Conservation (phyloP, 2,888 invertebrate genomes). For the Horisme vitalbata region DNA sequence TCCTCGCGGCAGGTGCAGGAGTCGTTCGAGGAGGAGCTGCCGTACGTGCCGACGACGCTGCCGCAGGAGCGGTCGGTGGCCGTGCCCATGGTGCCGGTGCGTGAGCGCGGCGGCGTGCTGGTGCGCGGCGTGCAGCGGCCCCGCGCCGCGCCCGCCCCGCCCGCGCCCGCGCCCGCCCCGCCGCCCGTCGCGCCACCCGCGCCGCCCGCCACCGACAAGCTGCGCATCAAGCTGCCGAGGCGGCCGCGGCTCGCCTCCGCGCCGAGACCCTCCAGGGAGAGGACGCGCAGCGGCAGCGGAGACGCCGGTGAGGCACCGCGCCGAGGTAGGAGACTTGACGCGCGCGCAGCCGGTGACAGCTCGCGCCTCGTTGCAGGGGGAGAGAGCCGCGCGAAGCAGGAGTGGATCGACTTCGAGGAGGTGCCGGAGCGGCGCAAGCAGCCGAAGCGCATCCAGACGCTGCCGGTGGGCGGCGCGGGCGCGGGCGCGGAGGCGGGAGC, state of each 20-base stretch:
- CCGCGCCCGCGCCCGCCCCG: conserved; percentile 43
- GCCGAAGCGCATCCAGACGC: conserved; percentile 91
- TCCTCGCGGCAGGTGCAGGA: conserved; percentile 85
- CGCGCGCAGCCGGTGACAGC: background rate
- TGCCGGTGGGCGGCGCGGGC: conserved; percentile 83
- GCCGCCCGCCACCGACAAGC: conserved; percentile 65
- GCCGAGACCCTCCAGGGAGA: conserved; percentile 37
- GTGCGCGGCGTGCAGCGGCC: conserved; percentile 75
- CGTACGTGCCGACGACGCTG: conserved; percentile 94
- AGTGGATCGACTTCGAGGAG: conserved; percentile 95
- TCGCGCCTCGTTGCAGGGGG: conserved; percentile 9
- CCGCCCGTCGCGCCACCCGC: conserved; percentile 35
- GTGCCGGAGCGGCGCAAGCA: conserved; percentile 92
- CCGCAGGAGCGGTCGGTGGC: conserved; percentile 92
- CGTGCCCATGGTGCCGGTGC: conserved; percentile 90
- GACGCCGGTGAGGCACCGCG: conserved; percentile 45
- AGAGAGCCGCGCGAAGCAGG: conserved; percentile 60
- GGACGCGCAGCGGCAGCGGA: conserved; percentile 47
- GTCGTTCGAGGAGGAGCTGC: conserved; percentile 93
- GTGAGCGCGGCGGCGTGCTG: conserved; percentile 64
- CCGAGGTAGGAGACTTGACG: no score
- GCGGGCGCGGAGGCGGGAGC: conserved; percentile 59
- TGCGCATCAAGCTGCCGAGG: conserved; percentile 61
- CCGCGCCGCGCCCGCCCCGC: conserved; percentile 76
- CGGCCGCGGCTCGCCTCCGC: conserved; percentile 53